Evolutionary conservation across 2,113 vertebrate genomes (phyloP).

Genomic region (Elephantulus edwardii): DNA sequence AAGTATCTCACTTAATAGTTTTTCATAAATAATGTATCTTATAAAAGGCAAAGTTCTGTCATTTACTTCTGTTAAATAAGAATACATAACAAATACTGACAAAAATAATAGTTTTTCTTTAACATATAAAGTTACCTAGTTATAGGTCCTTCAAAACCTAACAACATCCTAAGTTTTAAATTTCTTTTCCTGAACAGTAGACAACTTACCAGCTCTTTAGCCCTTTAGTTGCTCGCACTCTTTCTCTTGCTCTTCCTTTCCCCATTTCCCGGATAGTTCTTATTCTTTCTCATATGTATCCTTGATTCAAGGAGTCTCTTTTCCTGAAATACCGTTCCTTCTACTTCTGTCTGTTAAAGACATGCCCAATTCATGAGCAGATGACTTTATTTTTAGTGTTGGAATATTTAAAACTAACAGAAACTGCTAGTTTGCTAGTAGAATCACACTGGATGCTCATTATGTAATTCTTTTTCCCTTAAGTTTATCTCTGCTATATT

Average conservation of each 20-base stretch:
- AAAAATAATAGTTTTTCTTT: neutral
- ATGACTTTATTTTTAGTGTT: neutral
- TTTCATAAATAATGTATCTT: neutral
- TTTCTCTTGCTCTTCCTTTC: neutral
- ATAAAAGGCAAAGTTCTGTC: slow-evolving; percentile 22
- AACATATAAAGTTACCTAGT: neutral
- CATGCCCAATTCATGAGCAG: neutral
- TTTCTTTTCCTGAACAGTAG: neutral
- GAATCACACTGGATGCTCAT: neutral
- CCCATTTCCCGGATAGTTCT: neutral
- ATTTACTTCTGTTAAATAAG: slow-evolving; percentile 17
- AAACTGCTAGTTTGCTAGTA: neutral
- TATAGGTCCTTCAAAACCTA: neutral
- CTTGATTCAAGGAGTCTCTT: neutral
- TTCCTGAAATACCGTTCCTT: neutral
- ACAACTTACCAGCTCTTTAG: neutral
- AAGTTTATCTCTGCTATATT: neutral
- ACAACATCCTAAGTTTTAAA: neutral
- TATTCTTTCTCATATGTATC: accelerated
- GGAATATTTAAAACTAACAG: neutral
- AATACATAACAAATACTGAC: neutral
- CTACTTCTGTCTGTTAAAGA: neutral
- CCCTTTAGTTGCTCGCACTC: too few relatives aligned
- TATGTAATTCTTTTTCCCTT: neutral
- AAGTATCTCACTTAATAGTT: neutral